phyloP scores from a whole-genome alignment of 2,888 invertebrate species.

The Sarcophaga variegata region DNA sequence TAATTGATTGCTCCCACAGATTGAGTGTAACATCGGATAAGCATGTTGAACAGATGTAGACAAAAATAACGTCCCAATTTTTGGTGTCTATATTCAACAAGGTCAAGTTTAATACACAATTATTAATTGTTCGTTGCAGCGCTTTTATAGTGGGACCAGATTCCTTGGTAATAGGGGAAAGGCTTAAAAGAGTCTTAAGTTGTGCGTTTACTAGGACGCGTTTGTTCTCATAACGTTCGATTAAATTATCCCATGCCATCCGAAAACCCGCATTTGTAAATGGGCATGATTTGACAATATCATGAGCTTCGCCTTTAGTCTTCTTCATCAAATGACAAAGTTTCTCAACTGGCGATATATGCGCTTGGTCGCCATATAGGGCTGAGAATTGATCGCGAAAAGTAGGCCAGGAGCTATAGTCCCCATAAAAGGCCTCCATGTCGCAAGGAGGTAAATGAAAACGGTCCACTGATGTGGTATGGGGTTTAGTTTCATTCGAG shows the following conservation, averaged over 20 bases:
- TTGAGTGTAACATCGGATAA: background rate
- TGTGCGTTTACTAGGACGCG: too few relatives aligned
- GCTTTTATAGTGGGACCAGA: background rate
- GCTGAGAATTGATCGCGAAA: background rate
- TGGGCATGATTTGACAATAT: too few relatives aligned
- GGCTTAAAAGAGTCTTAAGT: too few relatives aligned
- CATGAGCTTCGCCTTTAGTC: background rate
- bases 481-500: too few relatives aligned
- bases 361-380: background rate
- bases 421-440: too few relatives aligned
- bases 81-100: background rate
- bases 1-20: background rate
- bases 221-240: background rate
- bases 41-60: slow-evolving; percentile 2
- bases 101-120: background rate
- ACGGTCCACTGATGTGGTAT: too few relatives aligned
- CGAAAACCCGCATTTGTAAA: too few relatives aligned
- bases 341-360: background rate
- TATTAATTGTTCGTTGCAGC: background rate
- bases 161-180: background rate
- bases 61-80: background rate
- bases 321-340: background rate
- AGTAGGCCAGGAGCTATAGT: background rate
- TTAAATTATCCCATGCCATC: background rate
- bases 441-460: too few relatives aligned